Conservation (phyloP, 2,113 vertebrate genomes). For the Carassius auratus region DNA sequence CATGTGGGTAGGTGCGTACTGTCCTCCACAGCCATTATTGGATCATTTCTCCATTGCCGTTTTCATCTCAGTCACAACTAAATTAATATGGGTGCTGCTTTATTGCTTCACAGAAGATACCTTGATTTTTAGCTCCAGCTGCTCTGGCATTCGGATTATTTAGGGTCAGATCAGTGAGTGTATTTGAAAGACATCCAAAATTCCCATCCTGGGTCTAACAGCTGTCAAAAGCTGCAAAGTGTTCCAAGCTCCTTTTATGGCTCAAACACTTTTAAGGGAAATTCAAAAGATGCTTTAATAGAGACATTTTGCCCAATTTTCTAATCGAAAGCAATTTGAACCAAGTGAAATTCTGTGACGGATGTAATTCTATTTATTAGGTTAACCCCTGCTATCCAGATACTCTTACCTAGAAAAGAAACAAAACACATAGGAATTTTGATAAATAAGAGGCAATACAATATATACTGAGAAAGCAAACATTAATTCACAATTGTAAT, state of each 20-base stretch:
- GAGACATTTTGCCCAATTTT: neutral
- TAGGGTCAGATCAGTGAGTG: neutral
- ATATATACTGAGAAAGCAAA: neutral
- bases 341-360: neutral
- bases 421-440: constrained; percentile 5
- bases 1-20: constrained; percentile 7
- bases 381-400: no score
- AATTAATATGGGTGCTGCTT: neutral
- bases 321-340: neutral
- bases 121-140: neutral
- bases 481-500: constrained; percentile 1
- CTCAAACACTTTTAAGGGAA: neutral
- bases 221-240: neutral
- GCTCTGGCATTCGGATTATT: neutral
- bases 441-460: neutral
- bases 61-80: constrained; percentile 17
- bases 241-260: neutral
- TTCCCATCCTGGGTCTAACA: neutral
- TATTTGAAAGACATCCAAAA: neutral
- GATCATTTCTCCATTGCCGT: neutral
- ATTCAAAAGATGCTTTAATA: neutral
- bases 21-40: neutral
- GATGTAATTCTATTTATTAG: neutral
- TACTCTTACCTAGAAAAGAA: neutral
- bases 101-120: neutral